Evolutionary conservation across 2,888 invertebrate genomes (phyloP).

Genomic region (Sicus ferrugineus): DNA sequence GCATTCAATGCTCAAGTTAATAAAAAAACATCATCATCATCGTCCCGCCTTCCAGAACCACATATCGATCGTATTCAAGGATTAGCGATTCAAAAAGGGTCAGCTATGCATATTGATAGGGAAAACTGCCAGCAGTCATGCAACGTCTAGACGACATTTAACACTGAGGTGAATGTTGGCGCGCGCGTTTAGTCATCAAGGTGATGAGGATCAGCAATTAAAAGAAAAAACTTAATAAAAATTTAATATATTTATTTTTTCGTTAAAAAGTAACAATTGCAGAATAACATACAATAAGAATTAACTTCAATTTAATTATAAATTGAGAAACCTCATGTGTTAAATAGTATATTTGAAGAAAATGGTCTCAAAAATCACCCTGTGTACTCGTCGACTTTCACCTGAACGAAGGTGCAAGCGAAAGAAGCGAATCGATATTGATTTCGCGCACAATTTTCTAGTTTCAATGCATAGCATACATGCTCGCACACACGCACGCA

Average conservation of each 20-base stretch:
- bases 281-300: too few species aligned
- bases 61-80: not conserved
- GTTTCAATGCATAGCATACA: too few species aligned
- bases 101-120: not conserved
- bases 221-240: not conserved
- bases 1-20: not conserved
- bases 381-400: too few species aligned
- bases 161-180: not conserved
- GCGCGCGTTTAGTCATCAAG: not conserved
- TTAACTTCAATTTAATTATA: too few species aligned
- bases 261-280: too few species aligned
- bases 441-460: too few species aligned
- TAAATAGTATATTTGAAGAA: too few species aligned
- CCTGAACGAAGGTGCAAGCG: too few species aligned
- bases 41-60: not conserved
- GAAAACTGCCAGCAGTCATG: constrained; percentile 10
- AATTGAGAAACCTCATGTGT: too few species aligned
- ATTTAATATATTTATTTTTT: not conserved
- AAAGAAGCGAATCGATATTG: too few species aligned
- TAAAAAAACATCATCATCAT: constrained; percentile 6
- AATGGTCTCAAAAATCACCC: too few species aligned
- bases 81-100: constrained; percentile 14
- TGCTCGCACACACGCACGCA: too few species aligned
- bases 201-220: not conserved
- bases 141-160: constrained; percentile 30